Base-by-base conservation (phyloP, 1,140 invertebrate genomes). In the Coptotermes formosanus region DNA sequence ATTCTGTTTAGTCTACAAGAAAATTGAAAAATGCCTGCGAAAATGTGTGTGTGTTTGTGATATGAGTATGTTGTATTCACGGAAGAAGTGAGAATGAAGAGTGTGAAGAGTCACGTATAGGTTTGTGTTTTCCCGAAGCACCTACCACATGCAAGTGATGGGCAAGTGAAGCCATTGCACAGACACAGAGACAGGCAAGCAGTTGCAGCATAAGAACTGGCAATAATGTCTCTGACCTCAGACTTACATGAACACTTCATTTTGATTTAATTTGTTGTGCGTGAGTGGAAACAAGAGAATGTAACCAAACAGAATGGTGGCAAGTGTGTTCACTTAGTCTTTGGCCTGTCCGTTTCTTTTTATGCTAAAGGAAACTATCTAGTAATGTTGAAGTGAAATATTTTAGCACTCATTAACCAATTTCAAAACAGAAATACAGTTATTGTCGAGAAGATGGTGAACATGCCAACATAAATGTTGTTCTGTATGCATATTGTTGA, bases 361-460 rank as follows among this genome's bases (percentile, higher is more conserved):
- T 44, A 85, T 30, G 84, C 85, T 85, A 19, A 69, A 85, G 32
- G 30, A 85, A 85, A 69, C 32, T 85, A 48, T 69, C 38, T 85
- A 85, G 64, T 59, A 85, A 75, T 85, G 85, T 85, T 85, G 38
- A 44, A 83, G 32, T 83, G 32, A 83, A 83, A 83, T 83, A 83
- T 83, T 83, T 83, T 83, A 83, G 38, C 32, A 43, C 44, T 83
- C 82, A 85, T 82, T 85, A 85, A 75, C 85, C 85, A 85, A 30
- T 85, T 85, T 30, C 64, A 85, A 75, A 85, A 85, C 55, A 85
- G 45, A 48, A 75, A 75, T 75, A 75, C 64, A 75, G n/a, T 75
- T 75, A 75, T 75, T 75, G 64, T 75, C 30, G 64, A 75, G 64
- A 75, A 43, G 82, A 83, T 45, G 23, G 48, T 83, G 64, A 75